These are phyloP conservation scores for Colletes latitarsis DNA, from an alignment of 1,140 invertebrate species.

Conservation along the genomic window DNA sequence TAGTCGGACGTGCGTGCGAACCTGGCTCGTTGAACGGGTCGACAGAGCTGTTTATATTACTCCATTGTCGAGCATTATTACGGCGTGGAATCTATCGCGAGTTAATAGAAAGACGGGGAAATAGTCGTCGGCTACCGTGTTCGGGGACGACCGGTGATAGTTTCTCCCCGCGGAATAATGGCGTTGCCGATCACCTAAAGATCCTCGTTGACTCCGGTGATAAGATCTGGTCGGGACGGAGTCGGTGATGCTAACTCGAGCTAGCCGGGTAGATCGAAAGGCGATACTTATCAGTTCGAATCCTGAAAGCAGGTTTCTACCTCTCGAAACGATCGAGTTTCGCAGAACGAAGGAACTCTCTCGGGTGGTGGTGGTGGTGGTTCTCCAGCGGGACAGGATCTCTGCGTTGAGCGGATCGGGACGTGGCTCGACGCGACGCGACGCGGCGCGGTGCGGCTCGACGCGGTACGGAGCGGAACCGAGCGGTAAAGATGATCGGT, in stretches of 20 bases:
- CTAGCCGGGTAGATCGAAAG: conserved; percentile 2
- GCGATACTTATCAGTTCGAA: conserved; percentile 49
- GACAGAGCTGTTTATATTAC: not conserved
- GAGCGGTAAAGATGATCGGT: conserved; percentile 43
- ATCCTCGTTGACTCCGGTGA: conserved; percentile 18
- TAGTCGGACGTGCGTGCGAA: not conserved
- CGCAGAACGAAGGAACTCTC: conserved; percentile 18
- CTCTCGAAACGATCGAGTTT: conserved; percentile 59
- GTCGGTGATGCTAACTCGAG: conserved; percentile 28
- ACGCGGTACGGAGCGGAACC: too few relatives aligned
- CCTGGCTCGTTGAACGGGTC: not conserved
- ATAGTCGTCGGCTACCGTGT: conserved; percentile 16
- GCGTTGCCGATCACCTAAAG: conserved; percentile 44
- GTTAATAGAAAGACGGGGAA: conserved; percentile 5
- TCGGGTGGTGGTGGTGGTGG: too few relatives aligned
- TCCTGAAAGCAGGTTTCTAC: conserved; percentile 53
- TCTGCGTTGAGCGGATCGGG: conserved; percentile 36
- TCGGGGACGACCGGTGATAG: not conserved
- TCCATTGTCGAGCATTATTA: not conserved
- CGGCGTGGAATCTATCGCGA: conserved; percentile 4
- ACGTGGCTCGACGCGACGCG: not conserved
- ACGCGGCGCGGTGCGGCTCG: too few relatives aligned
- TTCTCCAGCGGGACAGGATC: conserved; percentile 34
- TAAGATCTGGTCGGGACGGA: conserved; percentile 42
- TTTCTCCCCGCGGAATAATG: conserved; percentile 33